Base-by-base conservation (phyloP, 35 echinoderm and acorn worm genomes). In the Ophioderma brevispina region DNA sequence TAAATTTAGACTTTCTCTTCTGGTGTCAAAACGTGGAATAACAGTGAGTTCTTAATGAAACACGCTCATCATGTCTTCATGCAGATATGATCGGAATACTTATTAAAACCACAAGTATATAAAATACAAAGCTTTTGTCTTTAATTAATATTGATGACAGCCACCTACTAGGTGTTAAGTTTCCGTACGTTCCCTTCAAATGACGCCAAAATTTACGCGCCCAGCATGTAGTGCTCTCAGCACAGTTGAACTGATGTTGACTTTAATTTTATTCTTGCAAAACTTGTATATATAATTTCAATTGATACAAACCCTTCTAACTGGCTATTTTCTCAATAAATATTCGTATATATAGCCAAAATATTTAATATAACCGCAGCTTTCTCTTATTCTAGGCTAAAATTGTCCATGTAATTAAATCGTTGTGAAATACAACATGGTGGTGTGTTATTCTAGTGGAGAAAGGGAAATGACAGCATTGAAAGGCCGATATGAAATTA, bases 151-250 rank as follows among this genome's bases (percentile, higher is more conserved):
- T 70, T 70, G 15, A 70, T 25, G 23, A 25, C 59, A 70, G 59
- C n/a, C 5, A 70, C 59, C 59, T 70, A 6, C 10, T 3, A 70
- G 59, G 59, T 70, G 59, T 70, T 18, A 70, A 70, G 28, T 70
- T 70, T 70, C 59, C 23, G 2, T 25, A 4, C 10, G 59, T 70
- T 70, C 59, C 23, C 28, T 70, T 25, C 59, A 70, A 70, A 70
- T 70, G 59, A 70, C 59, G 59, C 59, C 28, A 70, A 70, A 70
- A 15, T 70, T 70, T 70, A 70, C 59, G 59, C 59, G 59, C 59
- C 4, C 59, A 70, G 15, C 59, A 70, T 70, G 59, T 70, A 2
- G 28, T 70, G 28, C 59, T 70, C 28, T 25, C 15, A 15, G 10
- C 59, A 25, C 17, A 70, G 17, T 25, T 2, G 59, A 25, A 70